phyloP scores from a whole-genome alignment of 2,888 invertebrate genomes.

The Noctua fimbriata region DNA sequence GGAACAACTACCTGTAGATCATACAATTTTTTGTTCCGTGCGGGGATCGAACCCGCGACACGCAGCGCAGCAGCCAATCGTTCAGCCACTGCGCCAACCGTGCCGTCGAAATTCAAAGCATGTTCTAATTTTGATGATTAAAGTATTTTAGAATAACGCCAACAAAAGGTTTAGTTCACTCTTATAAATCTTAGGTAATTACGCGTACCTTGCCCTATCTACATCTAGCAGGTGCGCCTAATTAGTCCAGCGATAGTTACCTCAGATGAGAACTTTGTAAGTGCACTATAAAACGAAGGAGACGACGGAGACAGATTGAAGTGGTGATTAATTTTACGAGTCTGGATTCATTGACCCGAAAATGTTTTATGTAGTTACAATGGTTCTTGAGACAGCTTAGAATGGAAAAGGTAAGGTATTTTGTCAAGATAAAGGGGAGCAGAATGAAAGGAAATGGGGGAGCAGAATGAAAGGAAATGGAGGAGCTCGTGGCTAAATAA shows the following conservation, averaged over 20 bases:
- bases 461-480: too few relatives aligned
- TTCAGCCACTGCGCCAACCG: too few relatives aligned
- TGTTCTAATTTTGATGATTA: too few relatives aligned
- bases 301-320: constrained; percentile 33
- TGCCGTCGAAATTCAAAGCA: too few relatives aligned
- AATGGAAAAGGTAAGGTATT: constrained; percentile 9
- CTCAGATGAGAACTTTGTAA: constrained; percentile 34
- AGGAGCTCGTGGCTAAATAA: too few relatives aligned
- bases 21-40: too few relatives aligned
- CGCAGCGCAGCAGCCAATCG: too few relatives aligned
- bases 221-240: constrained; percentile 45
- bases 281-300: constrained; percentile 38
- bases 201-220: constrained; percentile 31
- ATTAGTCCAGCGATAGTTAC: constrained; percentile 42
- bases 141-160: too few relatives aligned
- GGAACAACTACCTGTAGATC: too few relatives aligned
- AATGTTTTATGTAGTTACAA: constrained; percentile 23
- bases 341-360: constrained; percentile 27
- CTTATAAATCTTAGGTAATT: constrained; percentile 23
- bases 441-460: too few relatives aligned
- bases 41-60: too few relatives aligned
- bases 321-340: constrained; percentile 31
- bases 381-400: neutral
- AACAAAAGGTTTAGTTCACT: too few relatives aligned
- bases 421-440: neutral